Conservation (phyloP, 2,888 invertebrate species). For the Leptopilina syphax region DNA sequence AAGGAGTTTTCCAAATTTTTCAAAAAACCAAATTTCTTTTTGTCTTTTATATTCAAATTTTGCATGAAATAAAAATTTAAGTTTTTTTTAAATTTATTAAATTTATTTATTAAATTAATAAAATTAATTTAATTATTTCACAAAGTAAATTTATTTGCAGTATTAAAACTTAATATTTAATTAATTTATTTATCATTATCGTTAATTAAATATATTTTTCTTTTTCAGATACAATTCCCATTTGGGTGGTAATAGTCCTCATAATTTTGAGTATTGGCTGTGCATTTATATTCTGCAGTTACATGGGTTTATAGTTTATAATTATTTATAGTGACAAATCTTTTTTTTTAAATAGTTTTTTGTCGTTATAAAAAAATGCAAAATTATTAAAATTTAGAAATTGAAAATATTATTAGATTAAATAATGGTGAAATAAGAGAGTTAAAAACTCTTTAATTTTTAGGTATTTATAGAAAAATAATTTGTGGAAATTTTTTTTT, state of each 20-base stretch:
- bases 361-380: neutral
- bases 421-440: neutral
- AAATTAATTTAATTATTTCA: no score
- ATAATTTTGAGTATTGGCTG: constrained; percentile 87
- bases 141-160: no score
- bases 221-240: constrained; percentile 86
- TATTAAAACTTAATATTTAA: constrained; percentile 3
- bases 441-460: neutral
- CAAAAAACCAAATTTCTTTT: no score
- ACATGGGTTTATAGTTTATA: constrained; percentile 82
- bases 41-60: no score
- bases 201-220: constrained; percentile 42
- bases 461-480: neutral
- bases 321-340: constrained; percentile 11
- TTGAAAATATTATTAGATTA: neutral
- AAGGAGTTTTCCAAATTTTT: no score
- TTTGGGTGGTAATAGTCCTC: constrained; percentile 87
- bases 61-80: no score
- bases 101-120: no score
- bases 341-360: neutral
- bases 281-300: constrained; percentile 90
- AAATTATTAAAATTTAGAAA: constrained; percentile 13
- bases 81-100: no score
- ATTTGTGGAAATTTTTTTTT: neutral
- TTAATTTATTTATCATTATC: constrained; percentile 13